phyloP scores from a whole-genome alignment of 2,113 vertebrate species.

The Oenanthe melanoleuca region DNA sequence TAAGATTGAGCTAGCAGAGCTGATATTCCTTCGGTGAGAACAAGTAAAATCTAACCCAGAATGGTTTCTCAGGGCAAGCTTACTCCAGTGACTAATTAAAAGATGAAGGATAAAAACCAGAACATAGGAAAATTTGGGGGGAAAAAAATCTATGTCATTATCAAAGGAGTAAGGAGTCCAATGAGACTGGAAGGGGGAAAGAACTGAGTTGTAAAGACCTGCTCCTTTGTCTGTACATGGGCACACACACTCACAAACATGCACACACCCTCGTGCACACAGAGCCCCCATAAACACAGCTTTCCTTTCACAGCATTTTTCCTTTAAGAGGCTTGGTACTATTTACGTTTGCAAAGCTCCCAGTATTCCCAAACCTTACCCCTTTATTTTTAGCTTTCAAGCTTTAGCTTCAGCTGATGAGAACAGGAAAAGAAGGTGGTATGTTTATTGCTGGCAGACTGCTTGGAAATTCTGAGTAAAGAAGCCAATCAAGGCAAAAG shows the following conservation, averaged over 20 bases:
- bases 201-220: neutral
- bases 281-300: neutral
- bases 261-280: accelerated
- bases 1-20: neutral
- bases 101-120: neutral
- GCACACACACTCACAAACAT: accelerated
- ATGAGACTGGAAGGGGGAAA: neutral
- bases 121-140: neutral
- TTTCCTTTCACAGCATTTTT: neutral
- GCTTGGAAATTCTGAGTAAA: conserved; percentile 38
- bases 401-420: conserved; percentile 10
- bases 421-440: neutral
- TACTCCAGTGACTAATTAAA: neutral
- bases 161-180: neutral
- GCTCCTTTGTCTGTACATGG: neutral
- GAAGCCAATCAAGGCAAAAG: conserved; percentile 30
- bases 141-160: neutral
- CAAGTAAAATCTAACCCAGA: neutral
- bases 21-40: neutral
- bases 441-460: conserved; percentile 5
- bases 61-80: neutral
- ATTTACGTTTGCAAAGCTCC: neutral
- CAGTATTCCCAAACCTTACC: neutral
- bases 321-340: neutral
- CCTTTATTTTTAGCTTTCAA: conserved; percentile 19